Evolutionary conservation across 2,113 vertebrate genomes (phyloP), one percentile per base, ranked within the genome.

Genomic region (Amphiprion ocellaris): DNA sequence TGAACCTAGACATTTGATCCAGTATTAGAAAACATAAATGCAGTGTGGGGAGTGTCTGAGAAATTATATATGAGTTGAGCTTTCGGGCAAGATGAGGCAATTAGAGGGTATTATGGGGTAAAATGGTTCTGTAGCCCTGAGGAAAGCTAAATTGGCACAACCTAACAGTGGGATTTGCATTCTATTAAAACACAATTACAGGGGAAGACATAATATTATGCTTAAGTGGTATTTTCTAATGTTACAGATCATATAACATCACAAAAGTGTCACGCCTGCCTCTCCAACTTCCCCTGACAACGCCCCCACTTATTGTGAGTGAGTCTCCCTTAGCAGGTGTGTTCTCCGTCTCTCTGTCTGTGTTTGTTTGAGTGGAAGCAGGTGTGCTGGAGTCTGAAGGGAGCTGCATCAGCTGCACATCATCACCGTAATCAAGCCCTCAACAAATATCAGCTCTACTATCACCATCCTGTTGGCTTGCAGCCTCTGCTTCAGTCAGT

Each of bases 131-230:
- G 59, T 58, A 37, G 61, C 68, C 47, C 9, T 0, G 21, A 60
- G 72, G 47, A 30, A 69, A 72, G 16, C 14, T 47, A 39, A 49
- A n/a, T 41, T 69, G 69, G 53, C 75, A 30, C 54, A 24, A 21
- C 19, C 10, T 53, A 63, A 11, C 15, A 56, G 1, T 44, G 28
- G 53, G 52, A 65, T 77, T 77, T 73, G 55, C 11, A 9, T 56
- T 64, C 63, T 69, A 65, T 80, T 69, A 52, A 61, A 80, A 65
- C 23, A 54, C 68, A 77, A 61, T 73, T 50, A 44, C 72, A 41
- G 68, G 73, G 73, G 33, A 79, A 82, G 49, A 39, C 19, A 53
- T 26, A 77, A n/a, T 26, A 28, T 73, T 21, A 62, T 39, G 21
- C 21, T 33, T n/a, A 69, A 54, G n/a, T 10, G 21, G 33, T 21